phyloP scores from a whole-genome alignment of 2,888 invertebrate species.

The Erannis defoliaria region DNA sequence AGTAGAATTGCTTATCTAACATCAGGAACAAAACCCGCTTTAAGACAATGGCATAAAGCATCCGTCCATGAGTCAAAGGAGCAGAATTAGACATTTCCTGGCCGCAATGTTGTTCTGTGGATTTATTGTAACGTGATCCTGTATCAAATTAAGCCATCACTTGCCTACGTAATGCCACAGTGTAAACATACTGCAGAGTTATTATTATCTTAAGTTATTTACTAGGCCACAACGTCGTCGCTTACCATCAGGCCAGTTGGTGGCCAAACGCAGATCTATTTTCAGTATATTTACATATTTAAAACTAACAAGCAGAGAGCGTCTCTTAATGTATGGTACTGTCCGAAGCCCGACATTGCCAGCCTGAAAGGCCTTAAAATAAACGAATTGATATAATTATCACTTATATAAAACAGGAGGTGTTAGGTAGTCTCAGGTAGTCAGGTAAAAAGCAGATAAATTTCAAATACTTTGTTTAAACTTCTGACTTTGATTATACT shows the following conservation, averaged over 20 bases:
- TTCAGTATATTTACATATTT: too few species aligned
- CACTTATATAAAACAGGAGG: too few species aligned
- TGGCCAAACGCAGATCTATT: too few species aligned
- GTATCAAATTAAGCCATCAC: slow-evolving; percentile 50
- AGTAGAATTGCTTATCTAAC: slow-evolving; percentile 1
- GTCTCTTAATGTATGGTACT: too few species aligned
- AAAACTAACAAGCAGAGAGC: too few species aligned
- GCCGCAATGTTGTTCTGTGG: slow-evolving; percentile 39
- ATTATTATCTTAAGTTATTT: too few species aligned
- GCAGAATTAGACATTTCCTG: slow-evolving; percentile 39
- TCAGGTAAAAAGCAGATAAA: not conserved
- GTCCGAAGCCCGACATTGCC: too few species aligned
- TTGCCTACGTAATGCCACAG: slow-evolving; percentile 31
- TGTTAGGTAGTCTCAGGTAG: too few species aligned
- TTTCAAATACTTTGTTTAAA: not conserved
- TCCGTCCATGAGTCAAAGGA: slow-evolving; percentile 25
- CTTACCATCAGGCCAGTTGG: too few species aligned
- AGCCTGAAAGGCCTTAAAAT: too few species aligned
- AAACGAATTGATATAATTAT: too few species aligned
- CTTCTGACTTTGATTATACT: slow-evolving; percentile 11
- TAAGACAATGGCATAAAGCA: slow-evolving; percentile 30
- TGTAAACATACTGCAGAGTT: slow-evolving; percentile 1
- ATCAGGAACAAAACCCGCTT: slow-evolving; percentile 11
- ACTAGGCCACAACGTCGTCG: too few species aligned
- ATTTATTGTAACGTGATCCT: slow-evolving; percentile 43